Base-by-base conservation (phyloP, 92 coral and sea anemone species). In the Anthopleura xanthogrammica region DNA sequence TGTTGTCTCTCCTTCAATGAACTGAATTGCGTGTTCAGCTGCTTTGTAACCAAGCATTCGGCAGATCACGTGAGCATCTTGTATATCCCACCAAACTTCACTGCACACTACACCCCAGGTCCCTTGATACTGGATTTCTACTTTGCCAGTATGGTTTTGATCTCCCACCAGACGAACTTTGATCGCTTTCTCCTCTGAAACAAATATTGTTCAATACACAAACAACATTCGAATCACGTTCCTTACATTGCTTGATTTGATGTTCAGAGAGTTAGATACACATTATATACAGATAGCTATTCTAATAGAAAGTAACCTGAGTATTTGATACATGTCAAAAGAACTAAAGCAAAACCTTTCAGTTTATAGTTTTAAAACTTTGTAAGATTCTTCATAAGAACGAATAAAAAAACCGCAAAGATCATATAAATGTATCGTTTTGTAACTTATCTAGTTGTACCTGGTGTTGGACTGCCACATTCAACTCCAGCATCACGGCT, bases 31-130 rank as follows among this genome's bases (percentile, higher is more conserved):
- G 13, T 22, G 11, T 40, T 23, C 42, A 23, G 75, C 75, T 70
- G 75, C 43, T n/a, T 70, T 70, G 75, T 70, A 70, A n/a, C 75
- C 75, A 70, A 70, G 75, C 75, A 70, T 24, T 40, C 42, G 43
- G 19, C 75, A 70, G 42, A 70, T 70, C 75, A 70, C 75, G 40
- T 70, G 43, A 70, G 75, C 75, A 23, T 70, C 75, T 70, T 0
- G 64, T 58, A 16, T 58, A 58, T 58, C 4, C 64, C 64, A 58
- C 3, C 5, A 14, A 16, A n/a, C n/a, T n/a, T 57, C 2, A 57
- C 2, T 0, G 12, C 62, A 57, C 22, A 58, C 64, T 58, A 58
- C 64, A 16, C 64, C 64, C 64, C 64, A 58, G 64, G 22, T 58
- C 64, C 64, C n/a, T 58, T 58, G 64, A 58, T 58, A 58, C n/a